Evolutionary conservation across 2,797 vertebrate genomes (phyloP), one percentile per base, ranked within the genome.

Genomic region (Hirundo rustica): DNA sequence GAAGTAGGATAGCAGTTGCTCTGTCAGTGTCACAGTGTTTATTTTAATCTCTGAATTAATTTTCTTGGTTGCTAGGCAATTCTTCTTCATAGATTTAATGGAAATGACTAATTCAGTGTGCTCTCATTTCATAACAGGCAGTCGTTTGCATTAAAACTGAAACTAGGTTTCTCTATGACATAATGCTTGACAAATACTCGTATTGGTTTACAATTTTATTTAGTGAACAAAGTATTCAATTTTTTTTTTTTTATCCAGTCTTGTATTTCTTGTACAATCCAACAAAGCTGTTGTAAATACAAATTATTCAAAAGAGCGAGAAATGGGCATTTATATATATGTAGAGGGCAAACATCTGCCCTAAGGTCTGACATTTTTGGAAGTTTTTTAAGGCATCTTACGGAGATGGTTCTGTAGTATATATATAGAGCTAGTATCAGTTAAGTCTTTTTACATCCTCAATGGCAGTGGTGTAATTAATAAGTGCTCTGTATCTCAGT

Each of bases 41-140:
- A 93, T 96, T 96, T 97, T 95, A 94, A 93, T 84, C 92, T 92
- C 85, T 91, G 96, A 96, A 95, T 93, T 93, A 84, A 96, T 96
- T 96, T 85, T 89, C 79, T 85, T 89, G 89, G 95, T 96, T 97
- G 95, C 96, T 96, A 96, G 89, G 96, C 95, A 94, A 93, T 96
- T 73, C 76, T 79, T 32, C 78, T 94, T 94, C 95, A 92, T 85
- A 93, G 86, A 94, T 97, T 94, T 95, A 94, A 95, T 96, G 93
- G 89, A 89, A 96, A 94, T 94, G 82, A 96, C 93, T 96, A 91
- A 89, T 92, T 92, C 87, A 67, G 60, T 18, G 48, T 73, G 70
- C 45, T 94, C 66, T 88, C 71, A 45, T 89, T 96, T 83, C 92
- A 91, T 85, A 93, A 91, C 65, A 77, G 55, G 66, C 44, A 48